Percentiles rank a stretch among this genome's conserved stretches.
Evolutionary conservation across 2,113 vertebrate genomes (phyloP).

Genomic region (Phaethon lepturus): DNA sequence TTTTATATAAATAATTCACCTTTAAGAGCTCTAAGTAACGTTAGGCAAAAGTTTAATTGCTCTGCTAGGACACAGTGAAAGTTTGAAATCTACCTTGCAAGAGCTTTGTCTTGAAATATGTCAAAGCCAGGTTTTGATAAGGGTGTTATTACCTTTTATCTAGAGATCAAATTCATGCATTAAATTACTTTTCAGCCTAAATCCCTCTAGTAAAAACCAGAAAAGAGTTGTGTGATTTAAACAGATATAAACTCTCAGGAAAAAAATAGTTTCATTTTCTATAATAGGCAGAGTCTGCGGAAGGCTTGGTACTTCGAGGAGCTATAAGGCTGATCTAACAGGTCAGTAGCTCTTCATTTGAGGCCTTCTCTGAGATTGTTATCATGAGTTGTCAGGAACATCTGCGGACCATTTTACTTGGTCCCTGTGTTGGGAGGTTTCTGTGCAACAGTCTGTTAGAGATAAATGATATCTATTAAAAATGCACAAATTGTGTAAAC

Average conservation of each 20-base stretch:
- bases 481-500: background rate
- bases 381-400: background rate
- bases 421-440: background rate
- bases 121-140: background rate
- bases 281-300: background rate
- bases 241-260: background rate
- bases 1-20: background rate
- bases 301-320: background rate
- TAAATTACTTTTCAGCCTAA: background rate
- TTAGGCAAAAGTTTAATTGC: background rate
- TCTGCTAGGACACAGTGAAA: background rate
- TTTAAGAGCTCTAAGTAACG: background rate
- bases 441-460: background rate
- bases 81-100: background rate
- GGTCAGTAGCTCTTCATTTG: background rate
- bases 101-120: background rate
- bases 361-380: background rate
- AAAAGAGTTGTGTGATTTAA: background rate
- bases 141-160: background rate
- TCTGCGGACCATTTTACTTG: background rate
- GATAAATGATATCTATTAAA: background rate
- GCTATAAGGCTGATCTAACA: background rate
- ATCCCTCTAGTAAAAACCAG: too few species aligned
- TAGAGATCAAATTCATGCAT: background rate
- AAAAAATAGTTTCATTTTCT: background rate